Percentiles rank a stretch among this genome's conserved stretches.
Evolutionary conservation across 37 sponge, comb jelly and placozoan genomes (phyloP).

Genomic region (Ianthella basta): DNA sequence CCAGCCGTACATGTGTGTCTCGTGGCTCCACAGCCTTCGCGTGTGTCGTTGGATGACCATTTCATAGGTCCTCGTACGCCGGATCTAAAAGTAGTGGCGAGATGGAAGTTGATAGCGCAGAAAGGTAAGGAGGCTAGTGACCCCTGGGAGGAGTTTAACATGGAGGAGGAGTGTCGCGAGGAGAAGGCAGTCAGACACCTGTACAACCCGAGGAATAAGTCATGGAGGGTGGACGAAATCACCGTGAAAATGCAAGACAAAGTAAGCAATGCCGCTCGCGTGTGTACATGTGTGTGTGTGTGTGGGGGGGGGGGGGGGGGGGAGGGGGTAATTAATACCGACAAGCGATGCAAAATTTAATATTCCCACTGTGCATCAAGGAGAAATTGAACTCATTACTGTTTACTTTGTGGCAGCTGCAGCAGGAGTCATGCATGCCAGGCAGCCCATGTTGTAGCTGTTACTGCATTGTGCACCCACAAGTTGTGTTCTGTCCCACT

Average conservation of each 20-base stretch:
- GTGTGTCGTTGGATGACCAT: too few relatives aligned
- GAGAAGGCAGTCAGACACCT: conserved; percentile 63
- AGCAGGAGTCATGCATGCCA: not conserved
- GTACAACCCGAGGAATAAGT: conserved; percentile 63
- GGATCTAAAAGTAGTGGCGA: not conserved
- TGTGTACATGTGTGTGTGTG: not conserved
- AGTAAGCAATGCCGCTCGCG: conserved; percentile 49
- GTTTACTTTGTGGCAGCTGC: not conserved
- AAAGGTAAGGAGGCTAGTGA: conserved; percentile 29
- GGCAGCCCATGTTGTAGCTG: too few relatives aligned
- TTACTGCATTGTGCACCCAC: too few relatives aligned
- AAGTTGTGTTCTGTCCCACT: not conserved
- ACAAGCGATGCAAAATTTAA: too few relatives aligned
- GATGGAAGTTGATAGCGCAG: conserved; percentile 32
- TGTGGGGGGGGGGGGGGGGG: too few relatives aligned
- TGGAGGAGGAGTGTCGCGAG: conserved; percentile 42
- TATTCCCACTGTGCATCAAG: not conserved
- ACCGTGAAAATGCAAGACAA: conserved; percentile 76
- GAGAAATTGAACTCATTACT: not conserved
- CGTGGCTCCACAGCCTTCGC: not conserved
- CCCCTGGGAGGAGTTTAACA: conserved; percentile 57
- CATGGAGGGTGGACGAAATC: conserved; percentile 75
- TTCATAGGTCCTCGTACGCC: not conserved
- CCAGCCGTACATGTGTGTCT: not conserved
- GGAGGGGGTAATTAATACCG: too few relatives aligned